phyloP scores from a whole-genome alignment of 2,797 vertebrate genomes.

The Oreochromis grahami region DNA sequence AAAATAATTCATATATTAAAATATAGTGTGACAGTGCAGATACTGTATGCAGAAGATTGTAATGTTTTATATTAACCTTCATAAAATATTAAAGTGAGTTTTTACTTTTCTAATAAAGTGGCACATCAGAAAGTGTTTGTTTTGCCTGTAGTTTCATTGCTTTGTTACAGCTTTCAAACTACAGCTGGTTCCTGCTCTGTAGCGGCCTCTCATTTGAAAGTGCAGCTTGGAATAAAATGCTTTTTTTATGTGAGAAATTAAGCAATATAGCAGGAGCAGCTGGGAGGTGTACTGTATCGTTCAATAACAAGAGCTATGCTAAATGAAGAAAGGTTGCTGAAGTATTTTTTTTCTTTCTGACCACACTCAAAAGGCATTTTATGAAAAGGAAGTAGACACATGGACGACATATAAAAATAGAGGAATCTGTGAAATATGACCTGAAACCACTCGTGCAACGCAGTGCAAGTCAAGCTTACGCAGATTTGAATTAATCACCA shows the following conservation, averaged over 20 bases:
- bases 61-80: slow-evolving; percentile 83
- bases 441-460: not conserved
- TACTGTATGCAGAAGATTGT: slow-evolving; percentile 79
- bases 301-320: not conserved
- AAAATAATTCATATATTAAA: slow-evolving; percentile 67
- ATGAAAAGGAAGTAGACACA: not conserved
- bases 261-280: not conserved
- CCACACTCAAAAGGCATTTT: not conserved
- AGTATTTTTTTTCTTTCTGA: not conserved
- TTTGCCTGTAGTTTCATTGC: slow-evolving; percentile 25
- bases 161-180: not conserved
- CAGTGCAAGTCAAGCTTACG: not conserved
- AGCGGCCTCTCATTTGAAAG: not conserved
- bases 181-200: not conserved
- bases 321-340: not conserved
- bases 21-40: slow-evolving; percentile 74
- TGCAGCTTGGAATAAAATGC: slow-evolving; percentile 1
- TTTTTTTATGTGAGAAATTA: not conserved
- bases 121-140: slow-evolving; percentile 70
- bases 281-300: not conserved
- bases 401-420: not conserved
- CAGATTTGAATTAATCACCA: not conserved
- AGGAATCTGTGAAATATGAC: not conserved
- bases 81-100: slow-evolving; percentile 82
- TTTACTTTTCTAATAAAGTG: slow-evolving; percentile 88